Conservation (phyloP, 2,113 vertebrate species). For the Crotalus viridis region DNA sequence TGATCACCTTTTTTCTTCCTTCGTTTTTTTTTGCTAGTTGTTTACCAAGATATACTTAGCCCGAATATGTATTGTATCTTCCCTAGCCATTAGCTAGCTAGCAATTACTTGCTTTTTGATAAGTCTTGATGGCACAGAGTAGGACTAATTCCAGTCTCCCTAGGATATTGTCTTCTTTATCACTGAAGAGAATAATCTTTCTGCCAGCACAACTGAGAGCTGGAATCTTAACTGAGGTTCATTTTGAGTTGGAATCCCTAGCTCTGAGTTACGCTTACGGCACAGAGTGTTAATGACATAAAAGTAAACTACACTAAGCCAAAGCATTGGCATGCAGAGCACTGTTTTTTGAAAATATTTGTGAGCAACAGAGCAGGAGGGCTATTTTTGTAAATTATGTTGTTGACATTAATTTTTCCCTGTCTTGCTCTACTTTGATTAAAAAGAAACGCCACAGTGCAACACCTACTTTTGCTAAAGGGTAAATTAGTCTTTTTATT, state of each 20-base stretch:
- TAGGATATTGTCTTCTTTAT: constrained; percentile 76
- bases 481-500: constrained; percentile 57
- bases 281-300: constrained; percentile 65
- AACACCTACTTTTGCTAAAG: constrained; percentile 57
- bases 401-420: constrained; percentile 58
- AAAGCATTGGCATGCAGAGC: constrained; percentile 59
- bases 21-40: constrained; percentile 22
- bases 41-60: constrained; percentile 56
- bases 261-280: constrained; percentile 67
- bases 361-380: constrained; percentile 54
- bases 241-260: constrained; percentile 59
- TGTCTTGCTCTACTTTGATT: constrained; percentile 56
- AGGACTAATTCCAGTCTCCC: constrained; percentile 79
- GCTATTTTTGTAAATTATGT: constrained; percentile 54
- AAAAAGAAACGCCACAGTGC: constrained; percentile 46
- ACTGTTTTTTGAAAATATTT: constrained; percentile 66
- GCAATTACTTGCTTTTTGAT: constrained; percentile 68
- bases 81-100: constrained; percentile 58
- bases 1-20: not conserved
- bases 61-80: constrained; percentile 50
- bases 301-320: constrained; percentile 58
- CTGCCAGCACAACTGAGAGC: constrained; percentile 73
- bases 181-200: constrained; percentile 70
- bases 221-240: constrained; percentile 70
- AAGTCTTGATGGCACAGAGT: constrained; percentile 64